Conservation (phyloP, 2,888 invertebrate species). For the Monopis laevigella region DNA sequence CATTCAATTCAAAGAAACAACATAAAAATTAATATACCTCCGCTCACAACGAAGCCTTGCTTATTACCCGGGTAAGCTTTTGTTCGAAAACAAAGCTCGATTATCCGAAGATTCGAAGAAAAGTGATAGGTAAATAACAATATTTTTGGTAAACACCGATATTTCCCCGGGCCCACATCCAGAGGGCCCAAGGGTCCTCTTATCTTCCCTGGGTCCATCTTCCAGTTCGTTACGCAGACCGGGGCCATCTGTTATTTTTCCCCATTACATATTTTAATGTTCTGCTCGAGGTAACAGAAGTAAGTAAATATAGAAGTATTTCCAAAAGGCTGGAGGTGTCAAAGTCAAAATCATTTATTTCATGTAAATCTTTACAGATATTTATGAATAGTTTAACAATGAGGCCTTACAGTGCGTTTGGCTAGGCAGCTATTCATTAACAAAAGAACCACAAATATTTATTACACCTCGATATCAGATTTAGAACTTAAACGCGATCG, state of each 20-base stretch:
- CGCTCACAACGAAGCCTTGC: constrained; percentile 4
- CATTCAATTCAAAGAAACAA: not conserved
- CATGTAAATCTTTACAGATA: too few species aligned
- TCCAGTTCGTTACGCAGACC: constrained; percentile 49
- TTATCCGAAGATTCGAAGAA: constrained; percentile 54
- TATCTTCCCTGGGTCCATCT: constrained; percentile 38
- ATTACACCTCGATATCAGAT: too few species aligned
- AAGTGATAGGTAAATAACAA: constrained; percentile 62
- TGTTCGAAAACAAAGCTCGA: constrained; percentile 46
- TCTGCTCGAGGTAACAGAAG: too few species aligned
- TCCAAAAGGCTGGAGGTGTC: too few species aligned
- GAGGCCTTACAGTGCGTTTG: too few species aligned
- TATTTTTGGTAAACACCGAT: constrained; percentile 58
- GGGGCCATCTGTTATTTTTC: constrained; percentile 60
- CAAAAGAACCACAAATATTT: too few species aligned
- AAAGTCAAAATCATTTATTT: too few species aligned
- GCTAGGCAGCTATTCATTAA: too few species aligned
- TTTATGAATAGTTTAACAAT: too few species aligned
- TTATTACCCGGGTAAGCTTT: constrained; percentile 26
- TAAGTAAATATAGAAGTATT: too few species aligned
- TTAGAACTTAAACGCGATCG: too few species aligned
- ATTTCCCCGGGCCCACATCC: constrained; percentile 50
- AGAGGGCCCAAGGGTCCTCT: constrained; percentile 38
- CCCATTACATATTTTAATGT: constrained; percentile 60
- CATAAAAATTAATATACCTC: constrained; percentile 9